Conservation (phyloP, 2,888 invertebrate species). For the Ormyrus pomaceus region DNA sequence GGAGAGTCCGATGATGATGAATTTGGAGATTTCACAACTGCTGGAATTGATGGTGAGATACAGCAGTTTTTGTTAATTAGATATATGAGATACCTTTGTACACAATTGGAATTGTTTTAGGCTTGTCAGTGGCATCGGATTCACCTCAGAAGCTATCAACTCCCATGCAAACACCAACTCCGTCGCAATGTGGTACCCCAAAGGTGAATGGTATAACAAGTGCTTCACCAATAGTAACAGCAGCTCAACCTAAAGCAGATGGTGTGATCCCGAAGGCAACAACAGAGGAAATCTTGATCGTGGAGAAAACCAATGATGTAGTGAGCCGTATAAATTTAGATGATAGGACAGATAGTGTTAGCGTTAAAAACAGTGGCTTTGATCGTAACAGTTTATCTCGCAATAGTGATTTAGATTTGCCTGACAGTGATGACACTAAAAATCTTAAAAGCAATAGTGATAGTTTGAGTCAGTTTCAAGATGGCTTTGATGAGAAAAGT, state of each 20-base stretch:
- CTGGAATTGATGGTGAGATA: constrained; percentile 70
- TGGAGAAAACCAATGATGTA: constrained; percentile 66
- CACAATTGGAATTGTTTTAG: constrained; percentile 57
- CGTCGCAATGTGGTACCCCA: constrained; percentile 66
- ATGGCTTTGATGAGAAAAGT: constrained; percentile 57
- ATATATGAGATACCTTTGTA: no score
- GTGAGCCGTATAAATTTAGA: constrained; percentile 68
- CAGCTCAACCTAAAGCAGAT: constrained; percentile 20
- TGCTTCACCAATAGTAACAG: constrained; percentile 49
- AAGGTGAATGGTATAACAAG: constrained; percentile 66
- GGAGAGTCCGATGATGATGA: constrained; percentile 79
- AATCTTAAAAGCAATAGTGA: constrained; percentile 60
- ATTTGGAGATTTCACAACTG: constrained; percentile 72
- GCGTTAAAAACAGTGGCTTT: constrained; percentile 60
- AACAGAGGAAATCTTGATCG: constrained; percentile 66
- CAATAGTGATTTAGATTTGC: constrained; percentile 59
- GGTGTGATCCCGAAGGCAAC: constrained; percentile 13
- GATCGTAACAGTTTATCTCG: constrained; percentile 55
- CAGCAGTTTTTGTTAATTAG: no score
- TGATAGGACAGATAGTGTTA: constrained; percentile 64
- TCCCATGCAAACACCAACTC: constrained; percentile 66
- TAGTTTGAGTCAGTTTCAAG: constrained; percentile 53
- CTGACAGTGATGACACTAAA: constrained; percentile 58
- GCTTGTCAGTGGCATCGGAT: constrained; percentile 71
- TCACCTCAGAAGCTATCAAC: constrained; percentile 70